Evolutionary conservation across 2,797 vertebrate species (phyloP), one percentile per base, ranked within the genome.

Genomic region (Astyanax mexicanus): DNA sequence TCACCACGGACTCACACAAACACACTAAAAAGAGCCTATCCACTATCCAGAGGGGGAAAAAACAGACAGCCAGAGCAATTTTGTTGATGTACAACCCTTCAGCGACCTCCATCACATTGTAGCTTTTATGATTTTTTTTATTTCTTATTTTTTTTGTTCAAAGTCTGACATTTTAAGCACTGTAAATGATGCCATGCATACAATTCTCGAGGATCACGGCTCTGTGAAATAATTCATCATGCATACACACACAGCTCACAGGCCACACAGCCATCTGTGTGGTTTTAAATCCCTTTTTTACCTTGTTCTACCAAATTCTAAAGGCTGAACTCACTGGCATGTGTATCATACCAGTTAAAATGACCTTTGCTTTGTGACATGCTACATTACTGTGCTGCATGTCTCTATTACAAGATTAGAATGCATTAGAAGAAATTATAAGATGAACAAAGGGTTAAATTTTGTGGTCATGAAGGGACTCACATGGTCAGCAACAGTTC

Each of bases 41-140:
- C n/a, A n/a, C n/a, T 72, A 71, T 49, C 55, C 62, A 47, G 44
- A 57, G 9, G 7, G 57, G 9, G 7, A 49, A 52, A 44, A 54
- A 60, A 62, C 40, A 77, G 49, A 45, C 60, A 72, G 64, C 38
- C 27, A 61, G 67, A 64, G 47, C 61, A 69, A 57, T 82, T 75
- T 44, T 45, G 32, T 38, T 76, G 55, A 81, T 85, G 75, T 57
- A 79, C 42, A 51, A 42, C 37, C n/a, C 19, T 70, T 69, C 74
- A 64, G 37, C n/a, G 75, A 45, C 65, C 62, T 49, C 69, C 74
- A 76, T 75, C 65, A 73, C n/a, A 62, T 42, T 38, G n/a, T 75
- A 74, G 51, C 62, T 57, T 75, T 54, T 68, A 68, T 81, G 74
- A 80, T 80, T 76, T 35, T n/a, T 66, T 72, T 40, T 74, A 58